Conservation (phyloP, 2,888 invertebrate genomes). For the Tanypteryx hageni region DNA sequence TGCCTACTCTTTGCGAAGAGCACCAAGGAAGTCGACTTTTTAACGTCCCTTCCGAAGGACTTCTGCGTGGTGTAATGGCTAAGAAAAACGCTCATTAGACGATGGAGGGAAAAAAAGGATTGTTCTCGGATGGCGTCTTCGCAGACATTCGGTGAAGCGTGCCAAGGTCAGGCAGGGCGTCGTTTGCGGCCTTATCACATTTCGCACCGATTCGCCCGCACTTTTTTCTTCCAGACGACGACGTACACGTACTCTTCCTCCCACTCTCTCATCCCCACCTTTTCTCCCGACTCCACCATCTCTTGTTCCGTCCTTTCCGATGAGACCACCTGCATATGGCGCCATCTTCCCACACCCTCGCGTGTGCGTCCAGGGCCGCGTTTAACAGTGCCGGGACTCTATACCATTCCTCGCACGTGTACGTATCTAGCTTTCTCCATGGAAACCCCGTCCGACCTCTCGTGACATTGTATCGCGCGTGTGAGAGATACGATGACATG, state of each 20-base stretch:
- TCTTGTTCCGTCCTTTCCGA: too few species aligned
- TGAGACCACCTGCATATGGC: not conserved
- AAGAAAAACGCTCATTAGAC: too few species aligned
- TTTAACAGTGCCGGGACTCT: not conserved
- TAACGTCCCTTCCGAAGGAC: too few species aligned
- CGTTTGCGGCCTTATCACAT: constrained; percentile 2
- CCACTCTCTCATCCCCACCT: not conserved
- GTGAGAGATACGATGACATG: not conserved
- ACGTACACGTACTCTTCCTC: not conserved
- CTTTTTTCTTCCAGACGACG: not conserved
- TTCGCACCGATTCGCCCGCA: not conserved
- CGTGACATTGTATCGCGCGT: not conserved
- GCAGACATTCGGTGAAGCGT: not conserved
- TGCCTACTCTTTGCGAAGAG: too few species aligned
- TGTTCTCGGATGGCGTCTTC: not conserved
- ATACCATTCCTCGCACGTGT: too few species aligned
- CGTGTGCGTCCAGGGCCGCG: not conserved
- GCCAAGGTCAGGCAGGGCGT: not conserved
- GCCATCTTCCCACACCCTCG: not conserved
- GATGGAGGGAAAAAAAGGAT: not conserved
- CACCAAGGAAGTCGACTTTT: too few species aligned
- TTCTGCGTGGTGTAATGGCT: too few species aligned
- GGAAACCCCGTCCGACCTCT: not conserved
- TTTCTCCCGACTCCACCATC: not conserved
- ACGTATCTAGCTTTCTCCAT: not conserved